These are phyloP conservation scores for Cygnus atratus DNA, from an alignment of 2,113 vertebrate species.

Conservation along the genomic window DNA sequence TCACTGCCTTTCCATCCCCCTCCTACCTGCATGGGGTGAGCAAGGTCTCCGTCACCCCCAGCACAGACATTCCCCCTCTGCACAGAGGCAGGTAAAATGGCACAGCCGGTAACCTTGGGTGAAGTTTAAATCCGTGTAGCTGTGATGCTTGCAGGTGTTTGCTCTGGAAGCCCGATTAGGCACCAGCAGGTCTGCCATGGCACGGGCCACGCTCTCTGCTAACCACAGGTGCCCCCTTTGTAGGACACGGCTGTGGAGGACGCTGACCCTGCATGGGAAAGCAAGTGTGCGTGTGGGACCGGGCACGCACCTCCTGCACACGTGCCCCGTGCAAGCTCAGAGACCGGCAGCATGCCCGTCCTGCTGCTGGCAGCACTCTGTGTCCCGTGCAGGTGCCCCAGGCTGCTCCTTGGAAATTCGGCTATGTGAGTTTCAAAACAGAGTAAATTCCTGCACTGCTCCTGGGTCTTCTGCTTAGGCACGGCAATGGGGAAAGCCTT, in stretches of 20 bases:
- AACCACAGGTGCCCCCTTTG: not conserved
- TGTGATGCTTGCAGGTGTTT: not conserved
- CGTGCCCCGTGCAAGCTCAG: too few species aligned
- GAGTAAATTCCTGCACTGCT: not conserved
- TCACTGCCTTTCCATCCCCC: not conserved
- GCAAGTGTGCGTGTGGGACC: accelerated
- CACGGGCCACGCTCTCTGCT: accelerated
- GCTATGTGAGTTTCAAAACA: not conserved
- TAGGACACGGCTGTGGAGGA: not conserved
- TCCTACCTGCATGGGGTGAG: accelerated
- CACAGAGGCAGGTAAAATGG: not conserved
- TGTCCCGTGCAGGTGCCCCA: too few species aligned
- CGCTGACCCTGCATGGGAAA: not conserved
- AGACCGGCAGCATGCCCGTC: accelerated
- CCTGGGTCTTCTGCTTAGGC: not conserved
- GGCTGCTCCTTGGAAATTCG: not conserved
- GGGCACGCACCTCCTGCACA: accelerated
- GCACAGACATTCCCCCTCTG: not conserved
- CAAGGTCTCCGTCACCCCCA: not conserved
- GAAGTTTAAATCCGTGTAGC: not conserved
- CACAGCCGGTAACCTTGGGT: not conserved
- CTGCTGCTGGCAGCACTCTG: not conserved
- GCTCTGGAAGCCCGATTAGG: not conserved
- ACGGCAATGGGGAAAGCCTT: not conserved
- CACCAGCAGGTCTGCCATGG: not conserved